Evolutionary conservation across 2,113 vertebrate genomes (phyloP).

Genomic region (Stegostoma tigrinum): DNA sequence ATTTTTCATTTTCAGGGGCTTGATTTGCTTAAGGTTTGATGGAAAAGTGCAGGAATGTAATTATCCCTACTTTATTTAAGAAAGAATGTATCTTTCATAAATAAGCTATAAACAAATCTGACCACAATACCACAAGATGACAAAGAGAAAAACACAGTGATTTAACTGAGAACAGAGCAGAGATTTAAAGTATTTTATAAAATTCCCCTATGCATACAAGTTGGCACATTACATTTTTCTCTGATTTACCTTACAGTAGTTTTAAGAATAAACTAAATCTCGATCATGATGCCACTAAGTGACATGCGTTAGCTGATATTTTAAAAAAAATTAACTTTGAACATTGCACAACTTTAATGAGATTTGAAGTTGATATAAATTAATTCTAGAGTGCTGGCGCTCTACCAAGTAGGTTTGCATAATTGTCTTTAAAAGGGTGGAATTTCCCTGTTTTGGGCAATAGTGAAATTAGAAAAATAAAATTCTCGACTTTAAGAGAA

Average conservation of each 20-base stretch:
- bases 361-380: neutral
- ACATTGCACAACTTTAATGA: neutral
- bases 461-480: too few relatives aligned
- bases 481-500: too few relatives aligned
- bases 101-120: neutral
- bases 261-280: neutral
- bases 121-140: neutral
- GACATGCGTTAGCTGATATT: neutral
- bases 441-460: too few relatives aligned
- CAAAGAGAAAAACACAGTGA: neutral
- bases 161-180: neutral
- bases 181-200: neutral
- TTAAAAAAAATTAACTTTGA: neutral
- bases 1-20: neutral
- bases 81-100: neutral
- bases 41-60: neutral
- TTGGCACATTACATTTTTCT: neutral
- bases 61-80: neutral
- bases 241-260: neutral
- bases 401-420: neutral
- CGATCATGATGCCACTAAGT: neutral
- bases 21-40: neutral
- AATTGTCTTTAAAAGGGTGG: neutral
- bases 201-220: neutral
- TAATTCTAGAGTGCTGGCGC: neutral